Conservation (phyloP, 1,140 invertebrate genomes). For the Diabrotica undecimpunctata region DNA sequence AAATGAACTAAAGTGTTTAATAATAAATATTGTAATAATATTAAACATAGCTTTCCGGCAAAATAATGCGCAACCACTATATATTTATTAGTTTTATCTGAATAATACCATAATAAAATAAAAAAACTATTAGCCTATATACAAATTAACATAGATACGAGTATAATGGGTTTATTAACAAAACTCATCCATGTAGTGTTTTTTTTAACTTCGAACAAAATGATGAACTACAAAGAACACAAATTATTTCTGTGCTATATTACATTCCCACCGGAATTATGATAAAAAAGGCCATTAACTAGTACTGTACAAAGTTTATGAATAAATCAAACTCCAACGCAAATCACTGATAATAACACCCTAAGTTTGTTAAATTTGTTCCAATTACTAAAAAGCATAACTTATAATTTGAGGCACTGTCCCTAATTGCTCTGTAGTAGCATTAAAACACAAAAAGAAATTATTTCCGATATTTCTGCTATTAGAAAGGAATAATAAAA, state of each 20-base stretch:
- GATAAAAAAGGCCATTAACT: neutral
- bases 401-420: conserved; percentile 6
- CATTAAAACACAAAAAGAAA: conserved; percentile 8
- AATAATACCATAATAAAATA: no score
- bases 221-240: conserved; percentile 1
- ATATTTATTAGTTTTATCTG: no score
- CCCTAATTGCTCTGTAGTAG: conserved; percentile 6
- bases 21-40: no score
- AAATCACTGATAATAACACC: conserved; percentile 11
- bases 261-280: neutral
- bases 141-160: no score
- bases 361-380: neutral
- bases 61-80: no score
- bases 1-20: no score
- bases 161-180: no score
- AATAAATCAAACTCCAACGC: conserved; percentile 9
- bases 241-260: neutral
- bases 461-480: conserved; percentile 2
- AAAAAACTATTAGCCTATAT: no score
- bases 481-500: neutral
- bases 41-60: no score
- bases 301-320: neutral
- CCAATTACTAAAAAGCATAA: conserved; percentile 6
- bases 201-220: neutral
- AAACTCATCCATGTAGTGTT: no score